Evolutionary conservation across 1,140 invertebrate species (phyloP).

Genomic region (Psilanteris sp.): DNA sequence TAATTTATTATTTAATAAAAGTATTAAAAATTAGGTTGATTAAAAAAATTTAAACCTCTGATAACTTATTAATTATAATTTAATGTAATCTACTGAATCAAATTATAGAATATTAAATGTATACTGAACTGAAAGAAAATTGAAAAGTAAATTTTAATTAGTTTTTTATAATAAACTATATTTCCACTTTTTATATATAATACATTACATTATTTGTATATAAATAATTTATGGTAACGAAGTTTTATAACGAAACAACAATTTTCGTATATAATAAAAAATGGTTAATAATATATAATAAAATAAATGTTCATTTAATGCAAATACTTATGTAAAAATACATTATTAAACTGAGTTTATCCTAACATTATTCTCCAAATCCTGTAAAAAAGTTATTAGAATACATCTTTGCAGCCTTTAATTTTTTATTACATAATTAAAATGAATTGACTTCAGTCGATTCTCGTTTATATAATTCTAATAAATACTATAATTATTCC

Average conservation of each 20-base stretch:
- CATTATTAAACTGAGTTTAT: conserved; percentile 6
- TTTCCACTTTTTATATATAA: conserved; percentile 39
- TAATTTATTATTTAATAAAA: too few species aligned
- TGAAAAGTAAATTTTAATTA: too few species aligned
- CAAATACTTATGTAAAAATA: conserved; percentile 9
- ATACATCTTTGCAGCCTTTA: not conserved
- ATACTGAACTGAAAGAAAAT: too few species aligned
- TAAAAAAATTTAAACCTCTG: too few species aligned
- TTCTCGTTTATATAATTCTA: conserved; percentile 8
- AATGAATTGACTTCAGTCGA: conserved; percentile 2
- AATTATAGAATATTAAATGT: too few species aligned
- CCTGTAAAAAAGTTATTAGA: conserved; percentile 26
- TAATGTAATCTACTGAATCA: too few species aligned
- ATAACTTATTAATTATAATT: too few species aligned
- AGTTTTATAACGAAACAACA: conserved; percentile 17
- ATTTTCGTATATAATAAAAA: too few species aligned
- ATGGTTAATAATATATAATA: conserved; percentile 1
- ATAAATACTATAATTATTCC: conserved; percentile 12
- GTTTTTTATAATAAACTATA: conserved; percentile 49
- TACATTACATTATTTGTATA: conserved; percentile 32
- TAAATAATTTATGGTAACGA: conserved; percentile 37
- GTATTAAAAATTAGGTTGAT: too few species aligned
- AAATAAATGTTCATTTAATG: conserved; percentile 4
- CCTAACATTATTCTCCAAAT: conserved; percentile 11
- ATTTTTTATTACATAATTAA: conserved; percentile 8